A percentile compares a stretch with the other conserved stretches of the same genome.
Evolutionary conservation across 2,888 invertebrate genomes (phyloP).

Genomic region (Nephrotoma flavescens): DNA sequence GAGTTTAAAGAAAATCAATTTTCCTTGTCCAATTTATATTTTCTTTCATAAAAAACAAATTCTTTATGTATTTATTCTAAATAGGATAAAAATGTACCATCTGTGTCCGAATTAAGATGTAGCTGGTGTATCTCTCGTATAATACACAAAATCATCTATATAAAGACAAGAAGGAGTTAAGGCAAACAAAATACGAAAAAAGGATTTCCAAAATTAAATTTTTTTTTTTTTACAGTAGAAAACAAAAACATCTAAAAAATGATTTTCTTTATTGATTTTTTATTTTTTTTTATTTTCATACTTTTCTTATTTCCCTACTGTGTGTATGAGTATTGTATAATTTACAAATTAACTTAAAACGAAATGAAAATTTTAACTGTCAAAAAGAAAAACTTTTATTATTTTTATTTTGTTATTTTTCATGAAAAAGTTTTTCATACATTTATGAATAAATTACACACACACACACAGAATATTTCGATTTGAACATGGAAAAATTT

Average conservation of each 20-base stretch:
- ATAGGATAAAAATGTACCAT: neutral
- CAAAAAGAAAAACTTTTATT: neutral
- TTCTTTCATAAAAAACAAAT: too few species aligned
- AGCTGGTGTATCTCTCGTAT: neutral
- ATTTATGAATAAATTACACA: neutral
- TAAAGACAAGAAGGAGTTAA: neutral
- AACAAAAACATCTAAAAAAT: neutral
- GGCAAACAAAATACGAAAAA: neutral
- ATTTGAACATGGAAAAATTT: neutral
- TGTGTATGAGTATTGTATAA: neutral
- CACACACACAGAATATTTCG: neutral
- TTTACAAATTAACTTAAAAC: neutral
- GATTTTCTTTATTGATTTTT: neutral
- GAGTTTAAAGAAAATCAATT: neutral
- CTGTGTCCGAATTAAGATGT: neutral
- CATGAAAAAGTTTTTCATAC: neutral
- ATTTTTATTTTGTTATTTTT: neutral
- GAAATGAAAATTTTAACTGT: neutral
- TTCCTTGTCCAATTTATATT: neutral
- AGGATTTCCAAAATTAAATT: neutral
- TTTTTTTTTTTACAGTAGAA: too few species aligned
- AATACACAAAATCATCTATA: neutral
- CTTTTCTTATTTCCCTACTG: neutral
- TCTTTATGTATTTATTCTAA: neutral
- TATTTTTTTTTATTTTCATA: neutral